Evolutionary conservation across 2,113 vertebrate genomes (phyloP).

Genomic region (Ginglymostoma cirratum): DNA sequence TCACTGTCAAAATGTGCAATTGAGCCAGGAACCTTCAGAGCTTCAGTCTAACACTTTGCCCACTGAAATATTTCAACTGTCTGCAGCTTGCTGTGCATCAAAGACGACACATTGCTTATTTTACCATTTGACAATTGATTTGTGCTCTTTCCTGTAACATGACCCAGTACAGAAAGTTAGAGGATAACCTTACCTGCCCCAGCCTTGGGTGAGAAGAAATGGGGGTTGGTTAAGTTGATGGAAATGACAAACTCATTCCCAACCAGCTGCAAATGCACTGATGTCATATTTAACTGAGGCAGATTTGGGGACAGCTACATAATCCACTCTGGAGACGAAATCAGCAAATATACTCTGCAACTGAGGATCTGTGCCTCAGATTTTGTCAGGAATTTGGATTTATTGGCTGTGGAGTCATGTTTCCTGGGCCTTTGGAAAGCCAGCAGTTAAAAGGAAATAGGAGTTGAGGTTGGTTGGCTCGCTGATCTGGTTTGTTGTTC

Average conservation of each 20-base stretch:
- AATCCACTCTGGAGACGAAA: neutral
- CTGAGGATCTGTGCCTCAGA: neutral
- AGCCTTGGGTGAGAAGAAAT: neutral
- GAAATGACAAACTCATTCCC: neutral
- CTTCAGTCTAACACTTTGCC: no score
- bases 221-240: neutral
- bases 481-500: no score
- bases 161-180: neutral
- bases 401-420: neutral
- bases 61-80: neutral
- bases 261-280: neutral
- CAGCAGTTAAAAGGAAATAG: neutral
- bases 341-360: neutral
- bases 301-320: neutral
- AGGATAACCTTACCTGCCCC: neutral
- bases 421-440: neutral
- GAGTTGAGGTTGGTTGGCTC: no score
- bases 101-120: neutral
- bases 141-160: neutral
- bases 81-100: neutral
- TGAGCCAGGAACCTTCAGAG: no score
- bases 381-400: neutral
- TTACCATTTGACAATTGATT: neutral
- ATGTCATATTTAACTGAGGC: neutral
- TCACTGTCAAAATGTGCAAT: no score